phyloP scores from a whole-genome alignment of 2,113 vertebrate species.

The Cyprinodon tularosa region DNA sequence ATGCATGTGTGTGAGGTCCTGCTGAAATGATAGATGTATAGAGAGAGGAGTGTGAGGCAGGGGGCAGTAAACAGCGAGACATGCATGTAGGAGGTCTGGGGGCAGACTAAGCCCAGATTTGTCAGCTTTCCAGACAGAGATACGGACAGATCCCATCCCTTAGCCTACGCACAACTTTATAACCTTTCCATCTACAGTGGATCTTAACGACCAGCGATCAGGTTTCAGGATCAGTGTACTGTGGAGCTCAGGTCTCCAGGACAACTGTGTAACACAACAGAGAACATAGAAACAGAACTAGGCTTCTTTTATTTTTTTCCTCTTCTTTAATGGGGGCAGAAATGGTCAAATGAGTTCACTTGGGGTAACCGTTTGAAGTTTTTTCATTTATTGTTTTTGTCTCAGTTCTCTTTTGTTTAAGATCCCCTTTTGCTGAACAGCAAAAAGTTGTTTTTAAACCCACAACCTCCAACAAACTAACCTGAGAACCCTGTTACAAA shows the following conservation, averaged over 20 bases:
- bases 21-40: conserved; percentile 71
- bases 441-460: conserved; percentile 4
- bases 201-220: conserved; percentile 18
- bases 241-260: background rate
- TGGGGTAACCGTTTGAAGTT: background rate
- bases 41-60: conserved; percentile 55
- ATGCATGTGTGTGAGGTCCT: conserved; percentile 71
- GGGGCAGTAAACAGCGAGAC: conserved; percentile 68
- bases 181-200: conserved; percentile 41
- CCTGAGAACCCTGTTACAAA: too few relatives aligned
- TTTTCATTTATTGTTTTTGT: background rate
- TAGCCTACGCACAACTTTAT: conserved; percentile 31
- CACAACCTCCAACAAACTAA: background rate
- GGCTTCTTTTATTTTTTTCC: background rate
- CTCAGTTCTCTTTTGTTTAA: too few relatives aligned
- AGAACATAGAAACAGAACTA: conserved; percentile 3
- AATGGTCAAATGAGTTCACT: background rate
- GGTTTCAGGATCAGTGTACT: conserved; percentile 12
- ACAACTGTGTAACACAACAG: background rate
- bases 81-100: conserved; percentile 73
- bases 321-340: conserved; percentile 3
- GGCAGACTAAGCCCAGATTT: conserved; percentile 76
- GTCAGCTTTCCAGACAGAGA: conserved; percentile 71
- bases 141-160: conserved; percentile 66
- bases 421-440: background rate